phyloP scores from a whole-genome alignment of 2,888 invertebrate genomes.

The Coenonympha glycerion region DNA sequence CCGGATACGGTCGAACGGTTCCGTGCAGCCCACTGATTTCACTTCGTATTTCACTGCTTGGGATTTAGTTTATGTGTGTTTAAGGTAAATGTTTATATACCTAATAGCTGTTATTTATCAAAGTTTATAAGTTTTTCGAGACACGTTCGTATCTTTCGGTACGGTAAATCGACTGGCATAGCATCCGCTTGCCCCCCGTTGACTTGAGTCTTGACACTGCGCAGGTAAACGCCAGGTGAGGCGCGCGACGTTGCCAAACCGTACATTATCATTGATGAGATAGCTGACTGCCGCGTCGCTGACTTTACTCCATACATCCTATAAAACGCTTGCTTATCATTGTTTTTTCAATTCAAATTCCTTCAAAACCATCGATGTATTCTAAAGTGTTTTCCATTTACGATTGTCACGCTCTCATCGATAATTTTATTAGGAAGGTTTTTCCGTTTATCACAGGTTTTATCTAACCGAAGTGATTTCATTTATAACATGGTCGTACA shows the following conservation, averaged over 20 bases:
- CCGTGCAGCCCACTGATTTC: slow-evolving; percentile 32
- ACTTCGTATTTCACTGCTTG: slow-evolving; percentile 32
- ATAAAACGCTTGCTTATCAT: slow-evolving; percentile 45
- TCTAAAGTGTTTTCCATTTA: slow-evolving; percentile 10
- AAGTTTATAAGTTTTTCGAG: slow-evolving; percentile 36
- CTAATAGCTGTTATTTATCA: slow-evolving; percentile 35
- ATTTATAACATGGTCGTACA: slow-evolving; percentile 34
- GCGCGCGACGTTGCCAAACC: slow-evolving; percentile 73
- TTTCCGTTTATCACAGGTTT: too few species aligned
- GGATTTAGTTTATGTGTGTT: slow-evolving; percentile 16
- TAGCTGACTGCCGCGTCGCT: slow-evolving; percentile 54
- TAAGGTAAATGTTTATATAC: slow-evolving; percentile 47
- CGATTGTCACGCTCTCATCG: slow-evolving; percentile 18
- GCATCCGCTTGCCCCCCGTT: slow-evolving; percentile 60
- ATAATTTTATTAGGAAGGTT: slow-evolving; percentile 25
- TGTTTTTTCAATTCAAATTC: not conserved
- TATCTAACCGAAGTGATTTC: slow-evolving; percentile 28
- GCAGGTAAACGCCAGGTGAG: slow-evolving; percentile 74
- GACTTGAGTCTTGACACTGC: too few species aligned
- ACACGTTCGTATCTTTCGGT: slow-evolving; percentile 58
- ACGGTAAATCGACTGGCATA: slow-evolving; percentile 65
- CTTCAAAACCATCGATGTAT: slow-evolving; percentile 22
- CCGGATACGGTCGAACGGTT: slow-evolving; percentile 29
- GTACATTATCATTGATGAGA: slow-evolving; percentile 72
- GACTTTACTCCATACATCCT: slow-evolving; percentile 53